A percentile compares a stretch with the other conserved stretches of the same genome.
Conservation (phyloP, 2,888 invertebrate genomes). For the Mesodorylaimus sp. region DNA sequence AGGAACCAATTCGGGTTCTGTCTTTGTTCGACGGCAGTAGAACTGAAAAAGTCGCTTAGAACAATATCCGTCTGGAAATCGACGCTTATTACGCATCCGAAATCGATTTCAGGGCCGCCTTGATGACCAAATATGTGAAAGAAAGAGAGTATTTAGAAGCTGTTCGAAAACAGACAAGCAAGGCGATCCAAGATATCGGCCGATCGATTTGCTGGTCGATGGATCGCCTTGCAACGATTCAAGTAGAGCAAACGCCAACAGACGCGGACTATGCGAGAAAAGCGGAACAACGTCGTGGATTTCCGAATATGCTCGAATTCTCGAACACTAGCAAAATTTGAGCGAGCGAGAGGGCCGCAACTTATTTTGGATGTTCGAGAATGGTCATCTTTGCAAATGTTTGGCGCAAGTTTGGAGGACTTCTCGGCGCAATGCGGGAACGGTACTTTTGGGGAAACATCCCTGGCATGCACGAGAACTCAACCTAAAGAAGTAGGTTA, state of each 20-base stretch:
- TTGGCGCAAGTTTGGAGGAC: constrained; percentile 35
- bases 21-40: constrained; percentile 44
- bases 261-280: constrained; percentile 37
- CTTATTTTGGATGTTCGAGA: constrained; percentile 44
- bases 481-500: too few relatives aligned
- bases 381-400: constrained; percentile 40
- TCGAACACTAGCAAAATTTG: constrained; percentile 29
- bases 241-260: constrained; percentile 41
- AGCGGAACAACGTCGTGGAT: constrained; percentile 39
- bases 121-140: constrained; percentile 36
- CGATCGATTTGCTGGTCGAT: constrained; percentile 43
- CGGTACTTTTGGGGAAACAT: constrained; percentile 44
- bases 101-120: constrained; percentile 37
- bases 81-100: constrained; percentile 41
- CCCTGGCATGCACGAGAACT: constrained; percentile 34
- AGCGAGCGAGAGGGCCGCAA: constrained; percentile 25
- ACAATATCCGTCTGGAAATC: constrained; percentile 35
- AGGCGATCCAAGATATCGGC: constrained; percentile 34
- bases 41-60: constrained; percentile 38
- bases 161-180: constrained; percentile 32
- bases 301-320: constrained; percentile 39
- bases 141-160: constrained; percentile 38
- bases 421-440: constrained; percentile 39
- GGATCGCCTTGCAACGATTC: constrained; percentile 46
- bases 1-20: constrained; percentile 35